Conservation (phyloP, 2,888 invertebrate genomes). For the Alcis repandata region DNA sequence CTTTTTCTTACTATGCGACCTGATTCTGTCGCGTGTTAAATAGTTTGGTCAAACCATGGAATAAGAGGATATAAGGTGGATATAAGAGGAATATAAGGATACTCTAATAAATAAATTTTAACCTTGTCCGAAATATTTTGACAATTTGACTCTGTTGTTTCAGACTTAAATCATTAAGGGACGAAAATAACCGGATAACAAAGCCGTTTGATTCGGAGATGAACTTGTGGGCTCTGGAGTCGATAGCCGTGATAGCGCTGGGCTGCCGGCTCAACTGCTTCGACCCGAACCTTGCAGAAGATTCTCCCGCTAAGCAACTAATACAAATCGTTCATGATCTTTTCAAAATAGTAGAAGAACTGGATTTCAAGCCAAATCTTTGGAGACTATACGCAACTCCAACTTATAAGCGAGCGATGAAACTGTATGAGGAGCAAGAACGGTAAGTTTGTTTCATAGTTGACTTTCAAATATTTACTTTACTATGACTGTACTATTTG, state of each 20-base stretch:
- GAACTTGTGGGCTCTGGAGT: conserved; percentile 89
- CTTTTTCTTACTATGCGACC: no score
- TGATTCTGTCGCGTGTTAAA: no score
- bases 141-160: conserved; percentile 44
- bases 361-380: conserved; percentile 69
- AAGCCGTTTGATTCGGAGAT: conserved; percentile 85
- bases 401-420: conserved; percentile 66
- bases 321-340: conserved; percentile 69
- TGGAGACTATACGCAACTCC: conserved; percentile 68
- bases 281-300: conserved; percentile 63
- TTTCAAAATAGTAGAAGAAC: conserved; percentile 54
- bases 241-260: conserved; percentile 72
- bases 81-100: no score
- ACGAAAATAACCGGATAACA: conserved; percentile 84
- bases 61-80: no score
- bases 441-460: conserved; percentile 55
- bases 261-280: conserved; percentile 74
- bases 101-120: no score
- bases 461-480: background rate
- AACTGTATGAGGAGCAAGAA: conserved; percentile 66
- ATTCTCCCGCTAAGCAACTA: conserved; percentile 66
- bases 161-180: conserved; percentile 83
- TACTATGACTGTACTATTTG: background rate
- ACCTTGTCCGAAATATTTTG: no score
- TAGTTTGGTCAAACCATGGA: no score